Conservation (phyloP, 92 coral and sea anemone genomes). For the Isaurus tuberculatus region DNA sequence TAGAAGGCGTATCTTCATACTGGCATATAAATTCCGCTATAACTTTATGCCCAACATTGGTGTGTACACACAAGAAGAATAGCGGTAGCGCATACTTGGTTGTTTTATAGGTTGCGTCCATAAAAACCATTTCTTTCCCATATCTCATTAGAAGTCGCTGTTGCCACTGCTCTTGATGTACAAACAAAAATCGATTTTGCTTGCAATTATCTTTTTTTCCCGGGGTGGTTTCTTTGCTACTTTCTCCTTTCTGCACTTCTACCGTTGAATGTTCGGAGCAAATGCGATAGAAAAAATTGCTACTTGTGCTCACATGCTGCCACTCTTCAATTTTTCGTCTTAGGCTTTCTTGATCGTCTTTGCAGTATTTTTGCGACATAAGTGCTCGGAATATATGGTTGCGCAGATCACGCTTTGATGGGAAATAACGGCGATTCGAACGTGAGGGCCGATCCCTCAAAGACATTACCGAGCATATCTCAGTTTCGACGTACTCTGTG, state of each 20-base stretch:
- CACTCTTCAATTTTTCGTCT: slow-evolving; percentile 52
- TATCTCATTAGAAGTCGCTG: slow-evolving; percentile 65
- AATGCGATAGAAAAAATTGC: slow-evolving; percentile 50
- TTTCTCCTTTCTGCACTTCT: slow-evolving; percentile 11
- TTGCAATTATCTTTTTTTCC: background rate
- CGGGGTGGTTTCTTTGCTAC: background rate
- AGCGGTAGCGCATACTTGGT: slow-evolving; percentile 66
- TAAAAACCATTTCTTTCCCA: slow-evolving; percentile 61
- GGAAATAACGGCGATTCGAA: slow-evolving; percentile 50
- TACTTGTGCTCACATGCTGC: slow-evolving; percentile 23
- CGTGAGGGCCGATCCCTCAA: slow-evolving; percentile 27
- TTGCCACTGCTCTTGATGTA: slow-evolving; percentile 68
- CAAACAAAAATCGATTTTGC: slow-evolving; percentile 54
- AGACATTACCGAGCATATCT: slow-evolving; percentile 25
- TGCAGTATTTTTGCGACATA: slow-evolving; percentile 50
- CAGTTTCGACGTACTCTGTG: slow-evolving; percentile 55
- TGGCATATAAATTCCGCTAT: slow-evolving; percentile 62
- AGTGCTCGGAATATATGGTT: slow-evolving; percentile 59
- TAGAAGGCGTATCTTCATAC: slow-evolving; percentile 34
- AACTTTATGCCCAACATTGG: slow-evolving; percentile 67
- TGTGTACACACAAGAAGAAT: slow-evolving; percentile 67
- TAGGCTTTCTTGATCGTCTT: slow-evolving; percentile 60
- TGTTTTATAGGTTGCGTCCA: slow-evolving; percentile 74
- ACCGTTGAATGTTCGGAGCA: background rate
- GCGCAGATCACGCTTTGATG: slow-evolving; percentile 50